Percentiles rank a stretch among this genome's conserved stretches.
Conservation (phyloP, 2,888 invertebrate genomes). For the Eupithecia vulgata region DNA sequence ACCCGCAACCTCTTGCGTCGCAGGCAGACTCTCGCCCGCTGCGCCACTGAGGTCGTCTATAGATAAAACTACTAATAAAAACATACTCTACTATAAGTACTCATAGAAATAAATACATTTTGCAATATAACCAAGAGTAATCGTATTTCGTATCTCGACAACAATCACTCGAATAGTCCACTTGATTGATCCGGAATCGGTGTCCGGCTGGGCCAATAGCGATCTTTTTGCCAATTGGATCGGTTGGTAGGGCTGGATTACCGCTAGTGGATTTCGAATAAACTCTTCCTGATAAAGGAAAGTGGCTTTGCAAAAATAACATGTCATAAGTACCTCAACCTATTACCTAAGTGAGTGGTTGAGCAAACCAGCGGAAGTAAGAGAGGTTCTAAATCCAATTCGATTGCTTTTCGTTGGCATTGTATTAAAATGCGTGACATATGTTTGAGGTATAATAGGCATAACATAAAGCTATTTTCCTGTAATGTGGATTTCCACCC, state of each 20-base stretch:
- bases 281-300: conserved; percentile 24
- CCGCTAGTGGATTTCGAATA: conserved; percentile 55
- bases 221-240: conserved; percentile 72
- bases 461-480: no score
- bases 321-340: background rate
- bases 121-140: conserved; percentile 34
- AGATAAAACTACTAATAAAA: background rate
- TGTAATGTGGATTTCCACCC: no score
- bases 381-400: background rate
- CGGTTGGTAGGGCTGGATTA: conserved; percentile 62
- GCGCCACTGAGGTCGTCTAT: no score
- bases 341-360: conserved; percentile 1
- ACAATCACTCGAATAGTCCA: conserved; percentile 65
- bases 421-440: no score
- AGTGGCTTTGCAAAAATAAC: conserved; percentile 11
- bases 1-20: no score
- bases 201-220: conserved; percentile 71
- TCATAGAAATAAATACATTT: background rate
- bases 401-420: background rate
- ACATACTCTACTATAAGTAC: background rate
- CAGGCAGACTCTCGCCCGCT: no score
- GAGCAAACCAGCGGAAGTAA: background rate
- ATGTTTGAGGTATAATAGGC: no score
- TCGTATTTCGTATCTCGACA: conserved; percentile 53
- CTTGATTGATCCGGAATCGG: conserved; percentile 69